These are phyloP conservation scores for Hypomecis atomaria DNA, from an alignment of 2,888 invertebrate species.

Conservation along the genomic window DNA sequence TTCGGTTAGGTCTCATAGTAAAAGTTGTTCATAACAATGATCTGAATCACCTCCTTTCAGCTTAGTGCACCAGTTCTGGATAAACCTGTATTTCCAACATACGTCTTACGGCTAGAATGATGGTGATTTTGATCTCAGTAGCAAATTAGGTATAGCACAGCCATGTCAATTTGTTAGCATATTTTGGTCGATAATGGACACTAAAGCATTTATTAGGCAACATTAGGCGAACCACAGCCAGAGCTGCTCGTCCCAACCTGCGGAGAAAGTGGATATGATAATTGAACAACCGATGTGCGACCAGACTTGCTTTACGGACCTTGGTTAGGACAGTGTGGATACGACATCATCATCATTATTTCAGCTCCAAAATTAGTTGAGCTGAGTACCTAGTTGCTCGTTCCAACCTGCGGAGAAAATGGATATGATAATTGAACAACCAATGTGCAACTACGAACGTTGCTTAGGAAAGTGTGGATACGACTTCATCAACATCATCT, in stretches of 20 bases:
- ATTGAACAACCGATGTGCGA: slow-evolving; percentile 78
- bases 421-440: slow-evolving; percentile 82
- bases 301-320: slow-evolving; percentile 52
- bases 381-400: slow-evolving; percentile 13
- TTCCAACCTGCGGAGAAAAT: slow-evolving; percentile 71
- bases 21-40: too few species aligned
- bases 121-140: too few species aligned
- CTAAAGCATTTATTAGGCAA: slow-evolving; percentile 23
- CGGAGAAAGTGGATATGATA: slow-evolving; percentile 83
- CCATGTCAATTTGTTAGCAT: too few species aligned
- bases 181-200: slow-evolving; percentile 2
- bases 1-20: too few species aligned
- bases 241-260: slow-evolving; percentile 46
- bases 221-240: slow-evolving; percentile 34
- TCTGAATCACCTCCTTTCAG: too few species aligned
- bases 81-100: too few species aligned
- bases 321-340: slow-evolving; percentile 52
- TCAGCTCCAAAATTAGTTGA: background rate
- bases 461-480: slow-evolving; percentile 53
- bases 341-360: slow-evolving; percentile 11
- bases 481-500: slow-evolving; percentile 1
- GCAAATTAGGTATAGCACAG: too few species aligned
- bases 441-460: slow-evolving; percentile 68
- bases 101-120: too few species aligned
- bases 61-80: too few species aligned